phyloP scores from a whole-genome alignment of 2,888 invertebrate species.

The Lucinisca nassula region DNA sequence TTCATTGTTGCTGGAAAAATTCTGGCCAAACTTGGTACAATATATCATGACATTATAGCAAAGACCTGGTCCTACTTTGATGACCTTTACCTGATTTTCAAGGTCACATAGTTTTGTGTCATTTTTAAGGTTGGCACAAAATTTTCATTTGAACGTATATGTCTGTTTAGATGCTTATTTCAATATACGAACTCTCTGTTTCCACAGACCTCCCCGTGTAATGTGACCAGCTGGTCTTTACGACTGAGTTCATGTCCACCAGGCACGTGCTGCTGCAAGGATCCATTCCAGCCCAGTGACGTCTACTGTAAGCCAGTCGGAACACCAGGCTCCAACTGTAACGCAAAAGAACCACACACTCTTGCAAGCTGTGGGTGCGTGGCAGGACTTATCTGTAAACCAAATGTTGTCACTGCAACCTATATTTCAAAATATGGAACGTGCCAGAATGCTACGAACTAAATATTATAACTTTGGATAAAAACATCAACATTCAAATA shows the following conservation, averaged over 20 bases:
- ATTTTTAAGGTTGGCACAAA: not conserved
- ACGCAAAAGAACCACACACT: slow-evolving; percentile 39
- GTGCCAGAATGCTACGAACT: slow-evolving; percentile 46
- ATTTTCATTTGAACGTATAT: not conserved
- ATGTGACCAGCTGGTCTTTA: slow-evolving; percentile 41
- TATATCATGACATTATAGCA: no score
- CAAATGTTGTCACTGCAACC: slow-evolving; percentile 55
- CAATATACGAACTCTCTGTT: no score
- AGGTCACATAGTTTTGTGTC: no score
- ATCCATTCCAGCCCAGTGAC: slow-evolving; percentile 37
- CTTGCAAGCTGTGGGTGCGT: slow-evolving; percentile 48
- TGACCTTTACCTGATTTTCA: no score
- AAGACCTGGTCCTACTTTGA: no score
- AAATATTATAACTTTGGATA: no score
- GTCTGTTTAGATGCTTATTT: no score
- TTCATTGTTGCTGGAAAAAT: no score
- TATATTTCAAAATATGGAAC: slow-evolving; percentile 61
- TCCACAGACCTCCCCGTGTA: slow-evolving; percentile 25
- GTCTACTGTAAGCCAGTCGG: slow-evolving; percentile 64
- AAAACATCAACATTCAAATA: no score
- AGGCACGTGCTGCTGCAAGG: slow-evolving; percentile 49
- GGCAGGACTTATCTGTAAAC: slow-evolving; percentile 44
- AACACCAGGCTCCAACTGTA: slow-evolving; percentile 48
- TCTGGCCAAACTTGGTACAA: no score
- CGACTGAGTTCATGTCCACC: slow-evolving; percentile 51